Base-by-base conservation (phyloP, 2,797 vertebrate species). In the Pterois miles region DNA sequence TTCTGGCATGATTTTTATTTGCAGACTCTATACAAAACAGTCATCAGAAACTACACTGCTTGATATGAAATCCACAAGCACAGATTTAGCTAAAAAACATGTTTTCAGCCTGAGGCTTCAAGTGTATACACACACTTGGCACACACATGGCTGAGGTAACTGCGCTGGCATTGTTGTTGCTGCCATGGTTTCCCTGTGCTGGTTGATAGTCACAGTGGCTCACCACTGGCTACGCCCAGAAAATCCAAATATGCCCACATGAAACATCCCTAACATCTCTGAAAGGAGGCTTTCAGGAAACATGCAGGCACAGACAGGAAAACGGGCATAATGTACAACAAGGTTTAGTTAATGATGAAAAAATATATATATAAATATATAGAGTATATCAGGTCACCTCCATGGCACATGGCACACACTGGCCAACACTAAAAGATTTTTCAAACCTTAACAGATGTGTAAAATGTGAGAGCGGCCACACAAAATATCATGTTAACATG, bases 91-190 rank as follows among this genome's bases (percentile, higher is more conserved):
- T 38, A n/a, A 64, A 73, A 77, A 38, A 23, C 23, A 34, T 5
- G 29, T 57, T 53, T 40, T 66, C 3, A 57, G 12, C 23, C 20
- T 27, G 22, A 52, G 56, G 4, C 59, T 36, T 12, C 56, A 66
- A 58, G 56, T 63, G 22, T 40, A 38, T 7, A 25, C 72, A 79
- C 53, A 64, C 38, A 29, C 70, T 50, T 52, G 60, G 52, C 43
- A 57, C 52, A 56, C 20, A 60, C 69, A 38, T 31, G 60, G 62
- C 53, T 74, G 62, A 82, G 66, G 52, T 74, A 63, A 67, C 25
- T n/a, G 16, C n/a, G 71, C 40, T 20, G 69, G 60, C 18, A 52
- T 76, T 80, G 79, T 82, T 75, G 59, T 12, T 67, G 73, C 10
- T 71, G 65, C 68, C 18, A 60, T 82, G 79, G 77, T 63, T 78